Evolutionary conservation across 2,797 vertebrate species (phyloP).

Genomic region (Pithecia hirsuta): DNA sequence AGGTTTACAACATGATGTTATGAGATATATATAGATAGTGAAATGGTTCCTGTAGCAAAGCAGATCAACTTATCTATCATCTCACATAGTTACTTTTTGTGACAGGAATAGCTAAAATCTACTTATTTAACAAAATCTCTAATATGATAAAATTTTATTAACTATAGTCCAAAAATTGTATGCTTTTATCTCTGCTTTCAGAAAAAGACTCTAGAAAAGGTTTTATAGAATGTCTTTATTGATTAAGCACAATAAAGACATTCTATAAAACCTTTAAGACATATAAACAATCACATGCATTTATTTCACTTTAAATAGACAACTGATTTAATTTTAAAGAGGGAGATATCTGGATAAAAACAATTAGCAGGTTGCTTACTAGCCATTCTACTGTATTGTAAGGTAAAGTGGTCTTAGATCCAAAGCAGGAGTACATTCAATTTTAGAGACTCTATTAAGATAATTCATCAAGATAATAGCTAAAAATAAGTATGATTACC

Average conservation of each 20-base stretch:
- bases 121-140: neutral
- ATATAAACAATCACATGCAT: neutral
- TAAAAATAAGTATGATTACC: neutral
- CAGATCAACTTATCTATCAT: neutral
- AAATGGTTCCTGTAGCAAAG: neutral
- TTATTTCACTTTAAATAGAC: neutral
- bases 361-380: rapidly evolving
- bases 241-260: too few species aligned
- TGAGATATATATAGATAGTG: neutral
- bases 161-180: neutral
- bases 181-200: neutral
- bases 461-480: neutral
- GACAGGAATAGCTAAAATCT: neutral
- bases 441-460: neutral
- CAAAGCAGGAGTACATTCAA: neutral
- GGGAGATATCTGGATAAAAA: neutral
- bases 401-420: neutral
- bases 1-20: neutral
- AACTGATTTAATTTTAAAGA: neutral
- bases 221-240: neutral
- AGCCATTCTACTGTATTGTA: neutral
- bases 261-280: neutral
- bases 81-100: neutral
- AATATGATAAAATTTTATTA: neutral
- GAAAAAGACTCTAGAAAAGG: neutral